These are phyloP conservation scores for Melipona bicolor DNA, from an alignment of 2,888 invertebrate genomes.

Conservation along the genomic window DNA sequence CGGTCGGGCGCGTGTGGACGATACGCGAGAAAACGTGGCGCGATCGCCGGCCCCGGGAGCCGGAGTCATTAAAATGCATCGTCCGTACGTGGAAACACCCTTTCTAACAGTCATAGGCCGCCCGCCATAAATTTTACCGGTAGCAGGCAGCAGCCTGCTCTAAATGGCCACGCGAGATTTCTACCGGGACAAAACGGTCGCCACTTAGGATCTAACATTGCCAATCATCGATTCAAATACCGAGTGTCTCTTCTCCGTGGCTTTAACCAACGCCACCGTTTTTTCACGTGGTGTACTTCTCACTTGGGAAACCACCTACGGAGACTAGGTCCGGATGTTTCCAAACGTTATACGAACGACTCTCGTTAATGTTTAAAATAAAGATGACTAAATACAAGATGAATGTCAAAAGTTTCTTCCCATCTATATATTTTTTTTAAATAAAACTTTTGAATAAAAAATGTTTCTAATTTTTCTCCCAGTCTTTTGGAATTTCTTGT, in stretches of 20 bases:
- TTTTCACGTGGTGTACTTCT: constrained; percentile 4
- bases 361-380: too few relatives aligned
- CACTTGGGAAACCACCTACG: constrained; percentile 24
- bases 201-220: constrained; percentile 62
- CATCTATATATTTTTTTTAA: too few relatives aligned
- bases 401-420: too few relatives aligned
- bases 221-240: constrained; percentile 70
- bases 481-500: too few relatives aligned
- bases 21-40: constrained; percentile 51
- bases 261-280: constrained; percentile 22
- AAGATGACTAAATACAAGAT: too few relatives aligned
- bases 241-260: constrained; percentile 50
- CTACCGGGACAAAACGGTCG: constrained; percentile 72
- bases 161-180: constrained; percentile 76
- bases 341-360: too few relatives aligned
- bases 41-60: constrained; percentile 43
- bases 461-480: too few relatives aligned
- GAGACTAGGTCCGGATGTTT: neutral
- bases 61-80: constrained; percentile 65
- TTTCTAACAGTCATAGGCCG: constrained; percentile 61
- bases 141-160: constrained; percentile 62
- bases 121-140: constrained; percentile 69
- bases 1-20: neutral
- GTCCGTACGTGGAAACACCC: constrained; percentile 60
- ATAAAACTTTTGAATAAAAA: too few relatives aligned